Evolutionary conservation across 2,888 invertebrate species (phyloP), one percentile per base, ranked within the genome.

Genomic region (Automeris io): DNA sequence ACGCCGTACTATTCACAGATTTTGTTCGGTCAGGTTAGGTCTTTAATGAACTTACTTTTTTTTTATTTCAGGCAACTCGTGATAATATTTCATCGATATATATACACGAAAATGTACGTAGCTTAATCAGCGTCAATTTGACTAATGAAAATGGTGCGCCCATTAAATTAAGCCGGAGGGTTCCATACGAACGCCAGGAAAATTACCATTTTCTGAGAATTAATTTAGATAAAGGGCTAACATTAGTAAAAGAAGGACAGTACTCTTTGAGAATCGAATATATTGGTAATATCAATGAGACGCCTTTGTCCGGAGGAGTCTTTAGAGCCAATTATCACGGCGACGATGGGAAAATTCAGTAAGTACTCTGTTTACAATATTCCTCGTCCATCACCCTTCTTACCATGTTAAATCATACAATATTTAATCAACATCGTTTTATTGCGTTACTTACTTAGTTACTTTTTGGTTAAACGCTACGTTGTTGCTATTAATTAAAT

Each of bases 241-340:
- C 65, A 0, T 53, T 86, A 11, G 49, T 37, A 0, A 61, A 60
- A 13, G 67, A 55, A 2, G 42, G 51, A 29, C 47, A 49, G 3
- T 85, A 82, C 34, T 41, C 41, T 2, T 37, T 85, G 3, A 63
- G 47, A 3, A 60, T 86, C 2, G 34, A 22, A 0, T 86, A 85
- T 35, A 41, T 82, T 2, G 86, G 86, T 2, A 79, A 80, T 37
- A 85, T 85, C 5, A 85, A 86, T 45, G 83, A 81, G 43, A 80
- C 82, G 7, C 86, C 86, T 6, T 47, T 86, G 0, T 75, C 75
- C 0, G 58, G 85, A 62, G 85, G 85, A 3, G 70, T 86, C 1
- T 86, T 86, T 25, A 69, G 86, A 59, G 85, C 85, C 16, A 75
- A 65, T 36, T 79, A 83, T 24, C 64, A 23, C 16, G 79, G 66